Conservation (phyloP, 2,888 invertebrate species). For the Eutolmus rufibarbis region DNA sequence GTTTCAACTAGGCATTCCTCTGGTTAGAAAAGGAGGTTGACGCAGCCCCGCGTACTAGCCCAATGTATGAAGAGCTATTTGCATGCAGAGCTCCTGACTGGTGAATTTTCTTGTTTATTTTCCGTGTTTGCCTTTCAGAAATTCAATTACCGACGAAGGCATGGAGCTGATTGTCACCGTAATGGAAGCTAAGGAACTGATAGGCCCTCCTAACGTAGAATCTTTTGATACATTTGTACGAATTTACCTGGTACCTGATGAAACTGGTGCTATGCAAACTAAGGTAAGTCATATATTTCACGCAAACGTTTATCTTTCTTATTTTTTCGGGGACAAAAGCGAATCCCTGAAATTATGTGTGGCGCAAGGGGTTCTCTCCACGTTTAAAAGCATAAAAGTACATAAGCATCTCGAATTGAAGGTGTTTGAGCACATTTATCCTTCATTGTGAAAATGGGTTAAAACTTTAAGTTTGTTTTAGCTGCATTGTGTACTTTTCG, state of each 20-base stretch:
- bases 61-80: neutral
- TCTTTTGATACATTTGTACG: constrained; percentile 78
- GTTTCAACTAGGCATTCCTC: neutral
- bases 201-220: constrained; percentile 68
- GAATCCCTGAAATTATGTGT: neutral
- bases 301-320: neutral
- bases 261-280: constrained; percentile 73
- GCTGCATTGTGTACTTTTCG: neutral
- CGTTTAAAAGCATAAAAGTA: neutral
- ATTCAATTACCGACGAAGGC: constrained; percentile 56
- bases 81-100: neutral
- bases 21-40: neutral
- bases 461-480: neutral
- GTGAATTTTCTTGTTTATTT: neutral
- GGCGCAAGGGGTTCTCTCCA: neutral
- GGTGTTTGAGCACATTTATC: neutral
- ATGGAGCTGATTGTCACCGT: constrained; percentile 69
- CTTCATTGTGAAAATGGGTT: neutral
- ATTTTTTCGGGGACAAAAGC: neutral
- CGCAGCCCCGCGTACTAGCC: neutral
- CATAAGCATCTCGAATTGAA: neutral
- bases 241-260: constrained; percentile 77
- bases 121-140: constrained; percentile 50
- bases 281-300: constrained; percentile 59
- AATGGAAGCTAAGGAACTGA: constrained; percentile 77